These are phyloP conservation scores for Trichechus manatus DNA, from an alignment of 2,113 vertebrate genomes.

Conservation along the genomic window DNA sequence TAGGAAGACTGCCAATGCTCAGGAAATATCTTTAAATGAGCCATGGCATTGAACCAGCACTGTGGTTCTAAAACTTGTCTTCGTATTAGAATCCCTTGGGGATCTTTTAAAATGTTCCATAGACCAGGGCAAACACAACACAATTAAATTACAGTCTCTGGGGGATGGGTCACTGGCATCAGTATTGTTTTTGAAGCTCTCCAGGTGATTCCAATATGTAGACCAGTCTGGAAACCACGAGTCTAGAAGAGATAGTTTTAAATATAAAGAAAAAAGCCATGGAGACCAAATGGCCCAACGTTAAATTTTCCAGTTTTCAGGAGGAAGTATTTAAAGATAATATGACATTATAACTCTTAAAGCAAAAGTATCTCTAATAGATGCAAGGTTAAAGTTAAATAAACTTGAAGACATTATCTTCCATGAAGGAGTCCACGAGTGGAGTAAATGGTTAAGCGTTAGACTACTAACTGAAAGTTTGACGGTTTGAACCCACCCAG, in stretches of 20 bases:
- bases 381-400: neutral
- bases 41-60: neutral
- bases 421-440: neutral
- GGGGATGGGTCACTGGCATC: neutral
- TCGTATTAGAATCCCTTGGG: neutral
- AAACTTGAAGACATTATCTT: neutral
- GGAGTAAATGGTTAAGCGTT: no score
- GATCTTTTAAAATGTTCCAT: neutral
- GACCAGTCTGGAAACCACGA: neutral
- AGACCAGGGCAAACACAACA: neutral
- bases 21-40: neutral
- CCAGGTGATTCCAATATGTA: neutral
- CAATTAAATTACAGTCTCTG: neutral
- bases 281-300: accelerated
- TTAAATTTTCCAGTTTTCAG: neutral
- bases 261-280: neutral
- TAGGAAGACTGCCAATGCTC: neutral
- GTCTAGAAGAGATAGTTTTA: neutral
- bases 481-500: neutral
- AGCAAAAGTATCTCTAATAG: neutral
- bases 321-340: neutral
- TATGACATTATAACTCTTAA: neutral
- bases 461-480: neutral
- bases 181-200: neutral
- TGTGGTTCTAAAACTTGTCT: neutral